Percentiles rank a stretch among this genome's conserved stretches.
phyloP scores from a whole-genome alignment of 2,888 invertebrate species.

The Allygus modestus region DNA sequence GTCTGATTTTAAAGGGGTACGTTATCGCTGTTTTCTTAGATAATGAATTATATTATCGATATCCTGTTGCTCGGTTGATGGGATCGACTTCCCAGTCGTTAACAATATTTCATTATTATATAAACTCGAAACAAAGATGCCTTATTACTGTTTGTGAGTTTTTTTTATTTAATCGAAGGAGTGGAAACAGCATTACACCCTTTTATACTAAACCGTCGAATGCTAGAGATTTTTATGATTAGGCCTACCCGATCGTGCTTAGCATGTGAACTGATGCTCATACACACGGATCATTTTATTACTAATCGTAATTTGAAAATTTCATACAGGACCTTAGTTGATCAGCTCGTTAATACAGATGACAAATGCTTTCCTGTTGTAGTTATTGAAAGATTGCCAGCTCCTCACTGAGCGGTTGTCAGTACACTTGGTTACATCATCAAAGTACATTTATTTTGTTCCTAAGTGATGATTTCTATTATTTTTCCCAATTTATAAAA shows the following conservation, averaged over 20 bases:
- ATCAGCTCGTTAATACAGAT: neutral
- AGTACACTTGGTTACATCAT: conserved; percentile 31
- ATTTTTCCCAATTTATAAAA: no score
- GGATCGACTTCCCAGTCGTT: conserved; percentile 65
- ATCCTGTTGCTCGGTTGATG: conserved; percentile 66
- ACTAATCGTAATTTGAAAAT: neutral
- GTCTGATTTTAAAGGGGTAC: conserved; percentile 69
- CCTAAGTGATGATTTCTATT: no score
- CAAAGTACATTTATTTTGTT: neutral
- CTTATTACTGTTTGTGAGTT: conserved; percentile 69
- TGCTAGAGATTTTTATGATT: conserved; percentile 57
- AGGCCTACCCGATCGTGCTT: conserved; percentile 35
- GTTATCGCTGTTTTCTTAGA: conserved; percentile 68
- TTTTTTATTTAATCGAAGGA: conserved; percentile 63
- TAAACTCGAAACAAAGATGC: conserved; percentile 69
- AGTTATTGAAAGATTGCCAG: neutral
- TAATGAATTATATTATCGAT: conserved; percentile 65
- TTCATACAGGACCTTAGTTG: neutral
- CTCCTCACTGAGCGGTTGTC: neutral
- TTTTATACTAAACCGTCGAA: conserved; percentile 59
- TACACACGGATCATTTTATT: conserved; percentile 34
- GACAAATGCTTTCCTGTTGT: neutral
- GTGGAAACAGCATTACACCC: conserved; percentile 61
- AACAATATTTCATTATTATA: conserved; percentile 67
- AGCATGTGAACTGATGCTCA: conserved; percentile 43